Percentiles rank a stretch among this genome's conserved stretches.
phyloP scores from a whole-genome alignment of 1,140 invertebrate genomes.

The Trialeurodes vaporariorum region DNA sequence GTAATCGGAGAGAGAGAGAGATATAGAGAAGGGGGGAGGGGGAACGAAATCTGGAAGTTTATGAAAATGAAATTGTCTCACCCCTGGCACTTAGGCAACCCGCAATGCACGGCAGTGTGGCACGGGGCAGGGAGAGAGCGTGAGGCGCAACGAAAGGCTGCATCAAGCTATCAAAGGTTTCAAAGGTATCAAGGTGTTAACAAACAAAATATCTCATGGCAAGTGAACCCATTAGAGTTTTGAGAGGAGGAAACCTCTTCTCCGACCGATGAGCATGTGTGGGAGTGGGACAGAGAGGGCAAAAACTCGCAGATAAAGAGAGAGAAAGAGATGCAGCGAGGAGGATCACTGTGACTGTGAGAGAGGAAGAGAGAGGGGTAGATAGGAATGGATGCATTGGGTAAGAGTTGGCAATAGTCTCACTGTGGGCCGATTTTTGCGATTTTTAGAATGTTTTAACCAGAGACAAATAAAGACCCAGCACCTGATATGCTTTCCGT shows the following conservation, averaged over 20 bases:
- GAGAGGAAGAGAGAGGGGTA: too few species aligned
- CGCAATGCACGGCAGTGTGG: background rate
- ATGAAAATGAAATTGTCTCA: conserved; percentile 1
- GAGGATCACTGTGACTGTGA: too few species aligned
- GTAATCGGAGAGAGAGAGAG: background rate
- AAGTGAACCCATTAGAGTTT: background rate
- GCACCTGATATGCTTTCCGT: too few species aligned
- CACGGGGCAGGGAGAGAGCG: too few species aligned
- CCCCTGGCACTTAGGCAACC: background rate
- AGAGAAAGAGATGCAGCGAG: too few species aligned
- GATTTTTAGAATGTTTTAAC: too few species aligned
- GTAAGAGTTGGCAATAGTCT: too few species aligned
- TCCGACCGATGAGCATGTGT: background rate
- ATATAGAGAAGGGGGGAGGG: background rate
- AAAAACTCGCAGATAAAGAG: too few species aligned
- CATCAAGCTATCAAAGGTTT: background rate
- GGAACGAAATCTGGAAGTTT: background rate
- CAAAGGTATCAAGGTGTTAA: background rate
- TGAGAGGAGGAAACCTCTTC: background rate
- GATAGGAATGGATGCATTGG: background rate
- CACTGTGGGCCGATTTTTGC: too few species aligned
- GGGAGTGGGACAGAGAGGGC: too few species aligned
- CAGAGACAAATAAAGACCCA: too few species aligned
- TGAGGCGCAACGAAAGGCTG: too few species aligned
- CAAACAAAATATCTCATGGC: background rate